Conservation (phyloP, 2,888 invertebrate genomes). For the Habroteleia sp. region DNA sequence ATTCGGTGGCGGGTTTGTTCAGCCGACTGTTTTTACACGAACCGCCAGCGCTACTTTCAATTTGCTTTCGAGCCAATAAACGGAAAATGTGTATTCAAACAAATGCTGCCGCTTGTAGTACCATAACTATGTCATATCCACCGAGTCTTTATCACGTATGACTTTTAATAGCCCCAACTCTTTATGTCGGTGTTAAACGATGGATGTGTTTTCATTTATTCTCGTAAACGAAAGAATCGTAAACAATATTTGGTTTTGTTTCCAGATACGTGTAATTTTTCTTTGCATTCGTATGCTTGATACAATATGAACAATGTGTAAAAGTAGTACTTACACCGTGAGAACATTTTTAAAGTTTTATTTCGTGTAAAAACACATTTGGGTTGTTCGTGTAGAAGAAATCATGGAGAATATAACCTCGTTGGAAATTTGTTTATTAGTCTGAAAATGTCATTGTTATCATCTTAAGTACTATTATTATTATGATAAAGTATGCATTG, state of each 20-base stretch:
- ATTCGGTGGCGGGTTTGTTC: conserved; percentile 1
- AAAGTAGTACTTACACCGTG: no score
- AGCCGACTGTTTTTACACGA: conserved; percentile 3
- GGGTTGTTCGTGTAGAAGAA: no score
- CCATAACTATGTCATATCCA: conserved; percentile 27
- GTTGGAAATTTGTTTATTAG: no score
- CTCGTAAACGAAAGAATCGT: background rate
- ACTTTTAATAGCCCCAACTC: conserved; percentile 14
- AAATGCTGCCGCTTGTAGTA: conserved; percentile 34
- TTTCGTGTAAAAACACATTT: no score
- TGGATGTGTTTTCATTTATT: conserved; percentile 13
- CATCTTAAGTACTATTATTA: no score
- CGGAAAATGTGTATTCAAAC: conserved; percentile 44
- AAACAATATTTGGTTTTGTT: no score
- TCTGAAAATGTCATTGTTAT: no score
- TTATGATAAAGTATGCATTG: no score
- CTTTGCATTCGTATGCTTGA: no score
- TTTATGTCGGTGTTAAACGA: background rate
- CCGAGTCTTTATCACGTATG: conserved; percentile 3
- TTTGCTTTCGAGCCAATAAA: conserved; percentile 51
- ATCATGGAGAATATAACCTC: no score
- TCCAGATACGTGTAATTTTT: background rate
- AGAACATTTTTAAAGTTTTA: no score
- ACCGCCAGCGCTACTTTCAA: conserved; percentile 33
- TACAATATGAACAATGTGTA: no score